Evolutionary conservation across 1,140 invertebrate genomes (phyloP).

Genomic region (Mactra quadrangularis): DNA sequence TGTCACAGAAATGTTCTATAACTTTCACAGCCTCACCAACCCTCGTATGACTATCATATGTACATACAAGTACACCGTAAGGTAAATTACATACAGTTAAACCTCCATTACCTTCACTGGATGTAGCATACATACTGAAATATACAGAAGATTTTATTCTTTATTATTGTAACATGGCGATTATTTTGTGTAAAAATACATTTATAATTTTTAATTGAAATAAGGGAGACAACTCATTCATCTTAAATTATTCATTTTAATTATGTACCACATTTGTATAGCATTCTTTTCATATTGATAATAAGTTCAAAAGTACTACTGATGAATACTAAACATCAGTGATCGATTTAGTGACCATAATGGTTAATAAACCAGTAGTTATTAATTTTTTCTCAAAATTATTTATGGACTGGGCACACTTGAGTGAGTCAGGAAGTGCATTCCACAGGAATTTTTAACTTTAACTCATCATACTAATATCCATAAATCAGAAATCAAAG

Average conservation of each 20-base stretch:
- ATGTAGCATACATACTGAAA: conserved; percentile 49
- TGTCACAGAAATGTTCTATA: conserved; percentile 44
- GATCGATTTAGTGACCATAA: no score
- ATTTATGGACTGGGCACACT: no score
- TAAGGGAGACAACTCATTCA: no score
- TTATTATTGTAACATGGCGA: not conserved
- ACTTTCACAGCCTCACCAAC: conserved; percentile 27
- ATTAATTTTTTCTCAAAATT: not conserved
- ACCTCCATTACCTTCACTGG: conserved; percentile 14
- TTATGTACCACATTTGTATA: no score
- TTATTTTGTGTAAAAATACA: not conserved
- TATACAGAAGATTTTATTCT: conserved; percentile 1
- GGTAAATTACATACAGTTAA: conserved; percentile 32
- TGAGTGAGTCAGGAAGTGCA: no score
- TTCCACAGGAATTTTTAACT: no score
- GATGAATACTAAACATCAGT: no score
- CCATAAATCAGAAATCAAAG: no score
- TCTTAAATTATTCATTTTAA: not conserved
- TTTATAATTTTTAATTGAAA: not conserved
- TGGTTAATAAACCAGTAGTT: no score
- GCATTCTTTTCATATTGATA: no score
- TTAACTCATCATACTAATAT: no score
- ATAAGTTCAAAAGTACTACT: not conserved
- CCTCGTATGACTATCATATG: conserved; percentile 9
- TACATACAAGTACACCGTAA: conserved; percentile 22